These are phyloP conservation scores for Hipposideros armiger DNA, from an alignment of 2,113 vertebrate species.

Conservation along the genomic window DNA sequence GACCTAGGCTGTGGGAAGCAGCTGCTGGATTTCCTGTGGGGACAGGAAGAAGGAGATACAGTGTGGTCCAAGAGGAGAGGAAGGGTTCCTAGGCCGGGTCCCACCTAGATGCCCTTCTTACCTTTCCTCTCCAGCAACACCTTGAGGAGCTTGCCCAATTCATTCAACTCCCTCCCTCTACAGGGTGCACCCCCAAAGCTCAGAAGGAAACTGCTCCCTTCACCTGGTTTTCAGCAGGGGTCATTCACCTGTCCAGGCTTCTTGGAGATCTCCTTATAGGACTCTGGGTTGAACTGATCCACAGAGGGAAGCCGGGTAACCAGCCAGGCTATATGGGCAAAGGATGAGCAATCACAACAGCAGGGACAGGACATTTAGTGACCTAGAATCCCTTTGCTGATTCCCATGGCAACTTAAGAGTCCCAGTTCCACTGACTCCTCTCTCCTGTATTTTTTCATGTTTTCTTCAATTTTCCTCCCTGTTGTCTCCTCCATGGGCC, in stretches of 20 bases:
- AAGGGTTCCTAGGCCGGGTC: not conserved
- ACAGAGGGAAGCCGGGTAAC: not conserved
- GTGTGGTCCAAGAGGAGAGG: not conserved
- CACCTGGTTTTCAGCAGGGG: not conserved
- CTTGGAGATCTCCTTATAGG: not conserved
- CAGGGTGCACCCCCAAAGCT: too few relatives aligned
- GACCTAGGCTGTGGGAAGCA: not conserved
- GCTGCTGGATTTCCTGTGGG: not conserved
- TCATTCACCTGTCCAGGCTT: not conserved
- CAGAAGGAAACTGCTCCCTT: not conserved
- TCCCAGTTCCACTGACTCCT: not conserved
- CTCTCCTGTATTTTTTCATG: not conserved
- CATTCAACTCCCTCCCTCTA: not conserved
- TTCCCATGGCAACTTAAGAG: not conserved
- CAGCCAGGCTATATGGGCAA: not conserved
- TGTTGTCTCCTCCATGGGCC: not conserved
- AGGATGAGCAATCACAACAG: not conserved
- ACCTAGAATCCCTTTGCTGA: not conserved
- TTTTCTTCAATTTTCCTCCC: not conserved
- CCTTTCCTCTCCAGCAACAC: not conserved
- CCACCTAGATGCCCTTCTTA: not conserved
- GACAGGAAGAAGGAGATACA: not conserved
- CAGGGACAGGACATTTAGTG: not conserved
- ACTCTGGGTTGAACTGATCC: not conserved
- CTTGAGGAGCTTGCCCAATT: not conserved